Evolutionary conservation across 2,888 invertebrate species (phyloP), one percentile per base, ranked within the genome.

Genomic region (Polydrusus pterygomalis): DNA sequence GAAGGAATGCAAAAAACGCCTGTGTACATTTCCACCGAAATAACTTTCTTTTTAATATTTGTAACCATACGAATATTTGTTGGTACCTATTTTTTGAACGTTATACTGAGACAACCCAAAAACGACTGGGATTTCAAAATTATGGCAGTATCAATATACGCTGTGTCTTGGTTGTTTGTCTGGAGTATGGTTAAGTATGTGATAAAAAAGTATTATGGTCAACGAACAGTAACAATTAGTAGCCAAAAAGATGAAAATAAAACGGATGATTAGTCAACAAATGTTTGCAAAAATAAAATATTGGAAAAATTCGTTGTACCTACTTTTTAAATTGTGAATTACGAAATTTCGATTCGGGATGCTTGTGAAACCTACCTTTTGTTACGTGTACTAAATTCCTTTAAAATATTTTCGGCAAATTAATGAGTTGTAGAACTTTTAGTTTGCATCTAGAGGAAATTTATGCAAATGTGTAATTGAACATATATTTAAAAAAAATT

Each of bases 31-130:
- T 51, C 87, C 10, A 87, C 90, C 8, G 92, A 92, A 84, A 79
- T 88, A 30, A 69, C 85, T 6, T 92, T 91, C 81, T 85, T 91
- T 40, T 18, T 85, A 0, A 73, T 89, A 62, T 92, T 92, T 81
- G 77, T 91, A 10, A 30, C 84, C 0, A 83, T 91, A 45, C 87
- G 92, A 17, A 89, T 91, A 0, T 71, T 90, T 0, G 80, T 91
- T 25, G 92, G 92, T 17, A 89, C 89, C 1, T 89, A 88, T 79
- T 82, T 90, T n/a, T 82, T 89, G 13, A 85, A 85, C 79, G 85
- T 86, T 76, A 88, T 90, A 54, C 54, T 90, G 7, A 79, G 81
- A 7, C 87, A 88, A 0, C 85, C 89, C 38, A 81, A 86, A 56
- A 89, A 90, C 78, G 89, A 89, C 51, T 83, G 80, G 82, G 87